Percentiles rank a stretch among this genome's conserved stretches.
Conservation (phyloP, 1,140 invertebrate genomes). For the Ooceraea biroi region DNA sequence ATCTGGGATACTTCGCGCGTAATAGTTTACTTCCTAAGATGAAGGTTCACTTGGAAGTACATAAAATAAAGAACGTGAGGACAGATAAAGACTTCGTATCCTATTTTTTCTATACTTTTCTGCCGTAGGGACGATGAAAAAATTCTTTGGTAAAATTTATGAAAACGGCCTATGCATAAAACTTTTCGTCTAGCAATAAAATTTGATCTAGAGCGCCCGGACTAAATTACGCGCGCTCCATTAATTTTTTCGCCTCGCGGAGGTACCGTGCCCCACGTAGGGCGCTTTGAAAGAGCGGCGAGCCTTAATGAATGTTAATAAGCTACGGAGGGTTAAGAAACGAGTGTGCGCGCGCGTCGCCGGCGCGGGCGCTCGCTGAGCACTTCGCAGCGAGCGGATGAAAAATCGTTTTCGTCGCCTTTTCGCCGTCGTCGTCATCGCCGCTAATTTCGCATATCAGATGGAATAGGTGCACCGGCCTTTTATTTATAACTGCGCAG, state of each 20-base stretch:
- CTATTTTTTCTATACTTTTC: too few species aligned
- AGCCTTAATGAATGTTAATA: conserved; percentile 49
- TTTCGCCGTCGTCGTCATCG: not conserved
- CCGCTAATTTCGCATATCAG: conserved; percentile 44
- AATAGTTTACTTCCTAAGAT: too few species aligned
- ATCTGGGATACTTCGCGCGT: too few species aligned
- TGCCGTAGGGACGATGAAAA: not conserved
- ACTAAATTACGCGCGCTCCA: conserved; percentile 38
- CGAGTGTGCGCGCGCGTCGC: conserved; percentile 5
- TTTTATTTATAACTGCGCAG: conserved; percentile 50
- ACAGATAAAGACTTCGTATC: not conserved
- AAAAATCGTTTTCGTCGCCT: not conserved
- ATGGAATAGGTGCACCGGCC: conserved; percentile 38
- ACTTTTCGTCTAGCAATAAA: conserved; percentile 24
- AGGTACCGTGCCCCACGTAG: not conserved
- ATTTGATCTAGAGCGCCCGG: conserved; percentile 11
- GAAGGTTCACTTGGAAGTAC: too few species aligned
- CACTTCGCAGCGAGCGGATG: too few species aligned
- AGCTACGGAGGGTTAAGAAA: conserved; percentile 48
- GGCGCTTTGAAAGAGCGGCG: conserved; percentile 31
- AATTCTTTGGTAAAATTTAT: not conserved
- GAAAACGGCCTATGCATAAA: not conserved
- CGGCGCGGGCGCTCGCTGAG: too few species aligned
- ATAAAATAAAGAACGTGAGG: not conserved
- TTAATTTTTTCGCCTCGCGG: conserved; percentile 33